Evolutionary conservation across 2,888 invertebrate species (phyloP).

Genomic region (Lasioglossum figueresi): DNA sequence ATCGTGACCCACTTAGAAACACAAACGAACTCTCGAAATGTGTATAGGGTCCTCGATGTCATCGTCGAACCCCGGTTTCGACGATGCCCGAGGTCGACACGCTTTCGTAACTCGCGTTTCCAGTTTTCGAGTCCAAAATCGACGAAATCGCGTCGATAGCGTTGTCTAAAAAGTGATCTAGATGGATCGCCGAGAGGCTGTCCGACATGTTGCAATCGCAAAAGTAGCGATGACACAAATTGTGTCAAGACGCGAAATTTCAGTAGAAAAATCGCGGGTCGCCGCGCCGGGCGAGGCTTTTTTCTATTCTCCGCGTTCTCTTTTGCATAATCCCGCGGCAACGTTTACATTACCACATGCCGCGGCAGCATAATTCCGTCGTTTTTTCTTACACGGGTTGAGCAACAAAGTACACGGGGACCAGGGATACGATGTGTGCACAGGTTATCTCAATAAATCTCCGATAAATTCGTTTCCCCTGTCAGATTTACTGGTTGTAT

Average conservation of each 20-base stretch:
- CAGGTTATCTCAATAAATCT: not conserved
- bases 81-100: not conserved
- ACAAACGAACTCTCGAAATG: not conserved
- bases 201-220: not conserved
- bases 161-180: not conserved
- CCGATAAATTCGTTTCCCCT: not conserved
- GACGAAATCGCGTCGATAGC: not conserved
- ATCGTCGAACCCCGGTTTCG: not conserved
- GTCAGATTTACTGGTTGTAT: not conserved
- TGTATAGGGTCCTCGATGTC: not conserved
- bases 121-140: not conserved
- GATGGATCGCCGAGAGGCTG: not conserved
- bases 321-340: not conserved
- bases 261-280: not conserved
- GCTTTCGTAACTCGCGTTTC: not conserved
- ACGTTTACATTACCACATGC: slow-evolving; percentile 1
- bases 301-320: not conserved
- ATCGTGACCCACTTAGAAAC: not conserved
- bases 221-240: not conserved
- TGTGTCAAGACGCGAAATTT: not conserved
- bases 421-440: not conserved
- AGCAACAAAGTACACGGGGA: not conserved
- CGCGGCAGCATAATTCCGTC: not conserved
- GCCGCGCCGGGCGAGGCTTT: not conserved
- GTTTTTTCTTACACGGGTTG: not conserved